Conservation (phyloP, 1,140 invertebrate species). For the Venustaconcha ellipsiformis region DNA sequence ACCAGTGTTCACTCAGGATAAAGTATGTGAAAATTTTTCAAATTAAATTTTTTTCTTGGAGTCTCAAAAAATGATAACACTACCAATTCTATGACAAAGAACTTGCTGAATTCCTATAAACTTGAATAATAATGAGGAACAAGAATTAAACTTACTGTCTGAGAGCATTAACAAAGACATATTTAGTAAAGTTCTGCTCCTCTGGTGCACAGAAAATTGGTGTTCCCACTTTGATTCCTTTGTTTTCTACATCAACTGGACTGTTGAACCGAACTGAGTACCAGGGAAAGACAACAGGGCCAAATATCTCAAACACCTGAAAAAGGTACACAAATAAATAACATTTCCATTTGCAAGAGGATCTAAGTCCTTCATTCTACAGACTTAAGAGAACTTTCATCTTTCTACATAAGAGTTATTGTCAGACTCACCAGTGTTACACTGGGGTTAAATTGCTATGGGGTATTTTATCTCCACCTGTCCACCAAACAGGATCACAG, state of each 20-base stretch:
- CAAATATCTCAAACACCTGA: conserved; percentile 89
- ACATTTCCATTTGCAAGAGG: no score
- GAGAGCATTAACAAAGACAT: conserved; percentile 79
- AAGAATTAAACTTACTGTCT: conserved; percentile 66
- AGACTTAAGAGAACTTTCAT: no score
- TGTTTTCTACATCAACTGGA: conserved; percentile 78
- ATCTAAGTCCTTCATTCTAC: no score
- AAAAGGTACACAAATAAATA: conserved; percentile 44
- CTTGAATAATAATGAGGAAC: no score
- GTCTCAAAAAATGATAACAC: background rate
- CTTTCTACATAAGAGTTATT: no score
- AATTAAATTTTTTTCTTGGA: background rate
- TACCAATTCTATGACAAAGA: background rate
- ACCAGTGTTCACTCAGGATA: background rate
- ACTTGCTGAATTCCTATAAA: no score
- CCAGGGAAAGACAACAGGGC: conserved; percentile 80
- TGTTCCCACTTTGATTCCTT: conserved; percentile 75
- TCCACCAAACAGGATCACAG: no score
- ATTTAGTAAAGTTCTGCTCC: conserved; percentile 77
- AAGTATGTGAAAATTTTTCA: background rate
- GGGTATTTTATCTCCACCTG: no score
- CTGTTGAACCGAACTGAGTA: conserved; percentile 88
- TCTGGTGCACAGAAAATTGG: conserved; percentile 85
- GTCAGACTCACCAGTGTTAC: no score
- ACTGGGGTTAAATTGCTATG: no score